Percentiles rank a stretch among this genome's conserved stretches.
Evolutionary conservation across 2,888 invertebrate species (phyloP).

Genomic region (Apotomis betuletana): DNA sequence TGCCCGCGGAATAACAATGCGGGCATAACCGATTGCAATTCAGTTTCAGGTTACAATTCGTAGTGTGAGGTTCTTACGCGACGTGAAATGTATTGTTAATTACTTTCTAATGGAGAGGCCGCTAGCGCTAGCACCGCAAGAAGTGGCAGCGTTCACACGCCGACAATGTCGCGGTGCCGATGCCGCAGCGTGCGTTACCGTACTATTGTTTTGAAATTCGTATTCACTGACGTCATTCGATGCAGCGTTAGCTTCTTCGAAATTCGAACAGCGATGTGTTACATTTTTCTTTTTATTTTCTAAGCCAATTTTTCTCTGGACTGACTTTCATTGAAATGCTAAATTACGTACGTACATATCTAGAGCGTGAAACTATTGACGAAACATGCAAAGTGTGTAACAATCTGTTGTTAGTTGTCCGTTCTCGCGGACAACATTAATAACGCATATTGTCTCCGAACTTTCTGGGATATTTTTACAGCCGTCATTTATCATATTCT

Average conservation of each 20-base stretch:
- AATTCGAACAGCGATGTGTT: constrained; percentile 47
- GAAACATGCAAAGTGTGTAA: constrained; percentile 83
- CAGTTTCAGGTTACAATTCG: constrained; percentile 55
- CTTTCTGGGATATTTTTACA: constrained; percentile 30
- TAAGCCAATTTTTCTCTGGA: constrained; percentile 46
- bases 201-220: constrained; percentile 75
- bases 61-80: constrained; percentile 58
- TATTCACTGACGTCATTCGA: constrained; percentile 72
- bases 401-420: constrained; percentile 69
- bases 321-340: constrained; percentile 75
- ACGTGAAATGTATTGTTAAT: constrained; percentile 66
- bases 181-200: constrained; percentile 64
- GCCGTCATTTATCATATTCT: constrained; percentile 18
- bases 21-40: constrained; percentile 69
- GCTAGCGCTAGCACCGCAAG: constrained; percentile 59
- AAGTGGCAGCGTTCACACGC: constrained; percentile 66
- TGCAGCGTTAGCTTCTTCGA: constrained; percentile 69
- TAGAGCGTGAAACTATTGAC: constrained; percentile 82
- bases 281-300: constrained; percentile 30
- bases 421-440: constrained; percentile 74
- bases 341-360: constrained; percentile 55
- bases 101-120: constrained; percentile 73
- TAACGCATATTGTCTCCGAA: constrained; percentile 48
- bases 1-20: constrained; percentile 66
- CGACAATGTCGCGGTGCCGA: constrained; percentile 57